A percentile compares a stretch with the other conserved stretches of the same genome.
Evolutionary conservation across 2,113 vertebrate species (phyloP).

Genomic region (Ciconia maguari): DNA sequence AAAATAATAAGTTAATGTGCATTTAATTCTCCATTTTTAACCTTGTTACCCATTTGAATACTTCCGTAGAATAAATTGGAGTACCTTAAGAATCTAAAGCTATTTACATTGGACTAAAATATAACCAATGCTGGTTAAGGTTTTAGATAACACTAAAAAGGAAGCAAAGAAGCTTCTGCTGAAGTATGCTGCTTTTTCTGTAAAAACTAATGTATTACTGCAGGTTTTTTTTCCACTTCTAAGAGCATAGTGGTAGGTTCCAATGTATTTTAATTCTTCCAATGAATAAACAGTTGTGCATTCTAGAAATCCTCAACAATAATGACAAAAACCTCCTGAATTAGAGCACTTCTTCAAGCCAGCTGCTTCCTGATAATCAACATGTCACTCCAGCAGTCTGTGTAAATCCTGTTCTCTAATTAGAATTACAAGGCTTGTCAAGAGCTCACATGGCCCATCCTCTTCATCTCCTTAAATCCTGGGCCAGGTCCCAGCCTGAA

Average conservation of each 20-base stretch:
- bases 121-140: not conserved
- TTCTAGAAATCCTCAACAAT: not conserved
- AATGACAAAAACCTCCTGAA: not conserved
- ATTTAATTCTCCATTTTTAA: not conserved
- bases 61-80: not conserved
- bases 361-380: constrained; percentile 50
- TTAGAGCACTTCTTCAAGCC: constrained; percentile 3
- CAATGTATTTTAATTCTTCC: not conserved
- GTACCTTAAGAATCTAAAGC: not conserved
- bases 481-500: not conserved
- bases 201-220: not conserved
- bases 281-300: not conserved
- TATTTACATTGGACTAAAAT: not conserved
- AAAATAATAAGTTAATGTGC: not conserved
- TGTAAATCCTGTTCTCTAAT: constrained; percentile 18
- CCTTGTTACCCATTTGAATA: not conserved
- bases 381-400: constrained; percentile 6
- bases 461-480: not conserved
- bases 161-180: not conserved
- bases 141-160: not conserved
- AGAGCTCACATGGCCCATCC: not conserved
- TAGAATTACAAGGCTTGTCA: constrained; percentile 21
- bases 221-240: not conserved
- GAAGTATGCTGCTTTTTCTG: not conserved
- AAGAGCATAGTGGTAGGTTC: not conserved